Percentiles rank a stretch among this genome's conserved stretches.
phyloP scores from a whole-genome alignment of 2,113 vertebrate genomes.

The Lynx canadensis region DNA sequence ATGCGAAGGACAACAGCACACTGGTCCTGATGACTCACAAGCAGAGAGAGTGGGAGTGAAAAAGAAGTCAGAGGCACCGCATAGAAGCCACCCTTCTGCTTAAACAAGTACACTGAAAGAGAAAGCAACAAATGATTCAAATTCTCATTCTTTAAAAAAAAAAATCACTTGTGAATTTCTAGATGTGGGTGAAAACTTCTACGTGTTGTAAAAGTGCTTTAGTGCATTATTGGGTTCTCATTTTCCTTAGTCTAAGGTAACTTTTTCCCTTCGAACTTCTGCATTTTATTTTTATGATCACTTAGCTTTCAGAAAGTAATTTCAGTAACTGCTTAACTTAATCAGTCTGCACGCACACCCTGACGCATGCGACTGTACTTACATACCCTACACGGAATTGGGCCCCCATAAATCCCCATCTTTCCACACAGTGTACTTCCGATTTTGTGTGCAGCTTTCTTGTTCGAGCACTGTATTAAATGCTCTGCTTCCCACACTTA shows the following conservation, averaged over 20 bases:
- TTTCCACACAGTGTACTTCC: background rate
- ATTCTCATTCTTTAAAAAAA: constrained; percentile 14
- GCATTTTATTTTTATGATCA: constrained; percentile 34
- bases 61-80: background rate
- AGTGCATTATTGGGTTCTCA: background rate
- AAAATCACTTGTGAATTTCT: constrained; percentile 37
- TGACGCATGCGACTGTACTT: background rate
- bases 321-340: constrained; percentile 22
- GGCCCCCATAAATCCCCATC: background rate
- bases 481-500: background rate
- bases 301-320: constrained; percentile 35
- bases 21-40: constrained; percentile 59
- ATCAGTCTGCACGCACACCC: background rate
- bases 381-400: background rate
- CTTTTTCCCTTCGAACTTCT: constrained; percentile 29
- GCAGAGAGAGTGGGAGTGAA: constrained; percentile 40
- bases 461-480: background rate
- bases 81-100: constrained; percentile 9
- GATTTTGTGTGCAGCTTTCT: background rate
- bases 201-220: background rate
- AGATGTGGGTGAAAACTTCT: background rate
- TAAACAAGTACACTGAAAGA: constrained; percentile 28
- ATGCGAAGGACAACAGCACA: background rate
- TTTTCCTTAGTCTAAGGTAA: background rate
- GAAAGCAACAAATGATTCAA: constrained; percentile 37